A percentile compares a stretch with the other conserved stretches of the same genome.
Conservation (phyloP, 2,797 vertebrate genomes). For the Manis crassicaudata region DNA sequence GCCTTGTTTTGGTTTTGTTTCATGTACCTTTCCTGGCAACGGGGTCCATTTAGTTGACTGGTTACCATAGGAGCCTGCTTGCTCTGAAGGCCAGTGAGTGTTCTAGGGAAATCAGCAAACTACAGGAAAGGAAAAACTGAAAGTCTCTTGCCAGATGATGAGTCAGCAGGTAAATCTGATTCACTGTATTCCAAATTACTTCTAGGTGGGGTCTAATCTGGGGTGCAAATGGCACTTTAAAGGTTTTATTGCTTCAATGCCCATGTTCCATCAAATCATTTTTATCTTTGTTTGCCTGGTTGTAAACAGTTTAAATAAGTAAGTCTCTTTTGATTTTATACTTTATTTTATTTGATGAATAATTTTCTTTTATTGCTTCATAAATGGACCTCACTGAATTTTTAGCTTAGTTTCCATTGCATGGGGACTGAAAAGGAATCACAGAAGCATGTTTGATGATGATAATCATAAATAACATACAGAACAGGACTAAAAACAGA, state of each 20-base stretch:
- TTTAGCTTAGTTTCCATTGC: constrained; percentile 60
- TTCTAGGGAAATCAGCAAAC: constrained; percentile 64
- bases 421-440: constrained; percentile 67
- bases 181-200: constrained; percentile 70
- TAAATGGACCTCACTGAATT: constrained; percentile 79
- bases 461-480: not conserved
- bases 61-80: constrained; percentile 70
- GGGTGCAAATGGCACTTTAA: constrained; percentile 68
- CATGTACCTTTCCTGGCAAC: constrained; percentile 76
- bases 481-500: not conserved
- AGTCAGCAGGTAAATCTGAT: constrained; percentile 76
- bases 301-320: constrained; percentile 78
- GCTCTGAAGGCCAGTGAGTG: not conserved
- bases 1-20: constrained; percentile 79
- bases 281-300: constrained; percentile 76
- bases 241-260: constrained; percentile 74
- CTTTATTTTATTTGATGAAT: constrained; percentile 75
- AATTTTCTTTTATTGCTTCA: constrained; percentile 82
- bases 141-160: constrained; percentile 41
- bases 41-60: constrained; percentile 43
- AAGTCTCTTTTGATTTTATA: constrained; percentile 79
- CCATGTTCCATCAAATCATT: constrained; percentile 72
- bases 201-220: constrained; percentile 57
- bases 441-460: constrained; percentile 69
- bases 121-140: constrained; percentile 49